Evolutionary conservation across 2,888 invertebrate genomes (phyloP), one percentile per base, ranked within the genome.

Genomic region (Cryptocephalus primarius): DNA sequence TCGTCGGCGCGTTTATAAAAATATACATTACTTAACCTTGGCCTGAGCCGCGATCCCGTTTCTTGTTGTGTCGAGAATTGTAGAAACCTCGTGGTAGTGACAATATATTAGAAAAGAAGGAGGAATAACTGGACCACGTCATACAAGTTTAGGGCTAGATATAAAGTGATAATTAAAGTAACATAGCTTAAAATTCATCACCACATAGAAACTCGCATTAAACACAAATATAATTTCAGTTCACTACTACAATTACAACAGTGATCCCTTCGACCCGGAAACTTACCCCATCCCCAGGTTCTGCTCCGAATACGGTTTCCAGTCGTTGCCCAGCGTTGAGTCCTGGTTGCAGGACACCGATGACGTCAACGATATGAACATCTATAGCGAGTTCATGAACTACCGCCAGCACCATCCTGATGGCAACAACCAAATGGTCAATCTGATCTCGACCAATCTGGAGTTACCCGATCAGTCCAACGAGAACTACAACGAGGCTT

Each of bases 271-370:
- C 92, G 73, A 87, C 59, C 75, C 80, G 42, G 77, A 75, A 48
- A 81, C 78, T 8, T 94, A 85, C 66, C 88, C 88, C 0, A 76
- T 77, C 10, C 82, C 92, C 0, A 76, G 96, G 58, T 96, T 97
- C 69, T 82, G 85, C 4, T 95, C 96, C 0, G 99, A 99, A 68
- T 99, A 92, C 64, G 99, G 99, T 1, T 85, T 88, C 55, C 96
- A 97, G 69, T 88, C 94, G 1, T 73, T 89, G 54, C 94, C 96
- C 0, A 82, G 85, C 1, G 65, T 83, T 13, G 72, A 74, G 36
- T 81, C 90, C 0, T 75, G 88, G 69, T 64, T 72, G 40, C 75
- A 77, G 9, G 83, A 81, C 0, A 74, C 79, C 1, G 70, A 72
- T 11, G 66, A 70, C 6, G 59, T 62, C 1, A 67, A 49, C 9